phyloP scores from a whole-genome alignment of 2,888 invertebrate genomes.

The Altica lythri region DNA sequence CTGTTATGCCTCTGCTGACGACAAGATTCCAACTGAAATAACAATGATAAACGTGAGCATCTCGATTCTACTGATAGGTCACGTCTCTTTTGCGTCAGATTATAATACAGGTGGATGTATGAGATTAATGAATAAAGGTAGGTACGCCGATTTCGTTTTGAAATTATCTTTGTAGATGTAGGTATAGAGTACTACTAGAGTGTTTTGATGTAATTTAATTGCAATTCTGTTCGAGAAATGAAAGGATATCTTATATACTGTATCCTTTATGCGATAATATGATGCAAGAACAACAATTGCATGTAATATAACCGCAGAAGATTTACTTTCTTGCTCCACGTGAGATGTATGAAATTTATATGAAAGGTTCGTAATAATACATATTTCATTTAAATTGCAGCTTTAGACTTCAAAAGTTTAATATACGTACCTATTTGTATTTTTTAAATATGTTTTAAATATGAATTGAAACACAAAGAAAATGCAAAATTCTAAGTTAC shows the following conservation, averaged over 20 bases:
- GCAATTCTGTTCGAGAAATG: conserved; percentile 1
- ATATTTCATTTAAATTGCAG: too few relatives aligned
- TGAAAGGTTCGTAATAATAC: too few relatives aligned
- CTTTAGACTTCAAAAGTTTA: too few relatives aligned
- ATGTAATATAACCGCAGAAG: neutral
- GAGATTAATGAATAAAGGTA: conserved; percentile 10
- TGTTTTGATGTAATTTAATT: neutral
- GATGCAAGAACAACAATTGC: neutral
- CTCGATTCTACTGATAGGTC: conserved; percentile 12
- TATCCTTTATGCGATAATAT: neutral
- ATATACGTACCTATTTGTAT: too few relatives aligned
- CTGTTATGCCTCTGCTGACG: conserved; percentile 1
- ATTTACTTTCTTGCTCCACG: too few relatives aligned
- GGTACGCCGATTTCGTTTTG: conserved; percentile 3
- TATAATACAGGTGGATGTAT: conserved; percentile 10
- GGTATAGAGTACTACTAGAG: neutral
- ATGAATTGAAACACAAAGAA: too few relatives aligned
- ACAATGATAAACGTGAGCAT: conserved; percentile 14
- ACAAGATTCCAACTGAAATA: conserved; percentile 14
- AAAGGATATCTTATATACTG: too few relatives aligned
- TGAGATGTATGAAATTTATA: too few relatives aligned
- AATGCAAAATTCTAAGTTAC: too few relatives aligned
- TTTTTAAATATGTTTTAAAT: too few relatives aligned
- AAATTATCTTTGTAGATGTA: neutral
- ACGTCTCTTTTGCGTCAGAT: conserved; percentile 11